Base-by-base conservation (phyloP, 1,140 invertebrate species). In the Littorina saxatilis region DNA sequence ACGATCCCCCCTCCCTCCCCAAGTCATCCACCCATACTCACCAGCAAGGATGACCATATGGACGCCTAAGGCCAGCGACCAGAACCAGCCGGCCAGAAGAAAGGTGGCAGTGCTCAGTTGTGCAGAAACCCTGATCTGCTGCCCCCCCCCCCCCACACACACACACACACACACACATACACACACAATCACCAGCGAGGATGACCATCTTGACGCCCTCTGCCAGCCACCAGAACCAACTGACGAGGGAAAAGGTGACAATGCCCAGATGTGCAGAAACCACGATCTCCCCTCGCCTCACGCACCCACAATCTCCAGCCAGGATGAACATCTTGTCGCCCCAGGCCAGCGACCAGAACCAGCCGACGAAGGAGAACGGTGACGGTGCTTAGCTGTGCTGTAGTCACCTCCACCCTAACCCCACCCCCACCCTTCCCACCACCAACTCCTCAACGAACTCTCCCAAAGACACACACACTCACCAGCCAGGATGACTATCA, bases 281-380 rank as follows among this genome's bases (percentile, higher is more conserved):
- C 27, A 35, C 0, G 40, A 52, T n/a, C 77, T 17, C 35, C 13
- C n/a, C 5, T 27, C 27, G 20, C 13, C 29, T n/a, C 35, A 75
- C 50, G 13, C 27, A 29, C 17, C 23, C 13, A 61, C 0, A 85
- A 85, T 82, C 79, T 92, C 91, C 82, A 58, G 91, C 87, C 2
- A 91, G 85, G 3, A 87, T 43, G 17, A 97, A 91, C 94, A 98
- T 96, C 84, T 97, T 97, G 80, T 97, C 95, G 27, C 97, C 98
- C 98, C 98, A 99, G 94, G 97, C 98, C 76, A 99, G 96, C 43
- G 97, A 98, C 98, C 98, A 99, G 83, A 98, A 97, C 98, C 98
- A 99, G 3, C 98, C 98, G 40, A 99, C 97, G 11, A 98, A 98
- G 94, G 82, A 97, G 96, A 92, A 99, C 98, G 35, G 98, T 94